These are phyloP conservation scores for Drosophila neocordata DNA, from an alignment of 1,140 invertebrate species.

Conservation along the genomic window DNA sequence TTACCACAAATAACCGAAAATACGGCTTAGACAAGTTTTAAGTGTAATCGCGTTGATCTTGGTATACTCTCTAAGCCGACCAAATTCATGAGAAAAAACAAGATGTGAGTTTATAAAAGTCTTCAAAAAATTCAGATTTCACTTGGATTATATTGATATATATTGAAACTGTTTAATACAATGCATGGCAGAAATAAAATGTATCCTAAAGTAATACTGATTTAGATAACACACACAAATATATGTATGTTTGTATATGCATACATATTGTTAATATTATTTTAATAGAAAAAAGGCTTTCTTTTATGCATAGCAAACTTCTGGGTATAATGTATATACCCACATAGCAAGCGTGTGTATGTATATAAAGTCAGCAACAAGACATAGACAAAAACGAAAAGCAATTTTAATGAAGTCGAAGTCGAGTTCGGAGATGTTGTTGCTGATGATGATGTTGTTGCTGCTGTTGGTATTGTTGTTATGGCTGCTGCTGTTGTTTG, in stretches of 20 bases:
- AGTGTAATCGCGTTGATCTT: neutral
- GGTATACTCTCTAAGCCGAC: neutral
- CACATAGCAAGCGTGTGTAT: constrained; percentile 27
- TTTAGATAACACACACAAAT: no score
- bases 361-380: constrained; percentile 47
- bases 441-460: constrained; percentile 28
- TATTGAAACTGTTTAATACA: no score
- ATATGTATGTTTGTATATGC: no score
- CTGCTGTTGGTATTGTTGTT: constrained; percentile 36
- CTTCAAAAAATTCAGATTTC: no score
- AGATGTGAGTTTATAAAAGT: no score
- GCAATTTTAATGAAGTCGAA: constrained; percentile 75
- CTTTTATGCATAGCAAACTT: neutral
- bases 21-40: neutral
- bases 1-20: constrained; percentile 41
- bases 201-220: no score
- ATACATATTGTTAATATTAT: no score
- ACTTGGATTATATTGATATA: no score
- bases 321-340: neutral
- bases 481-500: constrained; percentile 34
- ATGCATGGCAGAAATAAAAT: no score
- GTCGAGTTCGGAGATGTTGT: constrained; percentile 56
- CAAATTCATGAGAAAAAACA: no score
- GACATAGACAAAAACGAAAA: constrained; percentile 68
- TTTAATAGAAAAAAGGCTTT: no score